phyloP scores from a whole-genome alignment of 2,797 vertebrate genomes.

The Pangasius larnaudii region DNA sequence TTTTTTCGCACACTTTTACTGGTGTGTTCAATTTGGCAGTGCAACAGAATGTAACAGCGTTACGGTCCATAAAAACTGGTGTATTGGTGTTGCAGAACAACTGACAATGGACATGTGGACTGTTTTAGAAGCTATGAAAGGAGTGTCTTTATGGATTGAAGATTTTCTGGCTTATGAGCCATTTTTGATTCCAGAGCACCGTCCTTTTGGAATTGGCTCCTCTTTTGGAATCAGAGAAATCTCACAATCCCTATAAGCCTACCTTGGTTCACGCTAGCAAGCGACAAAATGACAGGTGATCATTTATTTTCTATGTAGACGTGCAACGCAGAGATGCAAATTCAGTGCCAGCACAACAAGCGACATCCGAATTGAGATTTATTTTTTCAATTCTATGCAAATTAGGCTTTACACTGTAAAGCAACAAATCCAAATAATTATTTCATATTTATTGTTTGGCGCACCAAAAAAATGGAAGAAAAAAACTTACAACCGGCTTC shows the following conservation, averaged over 20 bases:
- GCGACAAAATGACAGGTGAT: neutral
- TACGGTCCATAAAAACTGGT: neutral
- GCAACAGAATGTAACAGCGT: neutral
- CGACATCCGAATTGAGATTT: neutral
- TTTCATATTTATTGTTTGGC: neutral
- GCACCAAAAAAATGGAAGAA: neutral
- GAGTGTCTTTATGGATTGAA: neutral
- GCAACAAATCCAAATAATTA: neutral
- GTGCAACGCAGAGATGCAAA: too few species aligned
- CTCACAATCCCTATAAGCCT: neutral
- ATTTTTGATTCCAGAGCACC: neutral
- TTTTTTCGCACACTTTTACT: neutral
- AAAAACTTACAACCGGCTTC: neutral
- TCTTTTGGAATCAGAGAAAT: neutral
- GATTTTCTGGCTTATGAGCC: neutral
- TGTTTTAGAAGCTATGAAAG: neutral
- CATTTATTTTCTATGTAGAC: neutral
- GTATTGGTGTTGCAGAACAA: slow-evolving; percentile 7
- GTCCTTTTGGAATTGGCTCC: neutral
- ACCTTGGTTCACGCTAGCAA: neutral
- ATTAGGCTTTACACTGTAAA: neutral
- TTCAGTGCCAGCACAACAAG: neutral
- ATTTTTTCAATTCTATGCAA: neutral
- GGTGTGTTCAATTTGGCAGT: slow-evolving; percentile 6
- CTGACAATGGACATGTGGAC: neutral